Percentiles rank a stretch among this genome's conserved stretches.
Evolutionary conservation across 2,113 vertebrate genomes (phyloP).

Genomic region (Cyrtonyx montezumae): DNA sequence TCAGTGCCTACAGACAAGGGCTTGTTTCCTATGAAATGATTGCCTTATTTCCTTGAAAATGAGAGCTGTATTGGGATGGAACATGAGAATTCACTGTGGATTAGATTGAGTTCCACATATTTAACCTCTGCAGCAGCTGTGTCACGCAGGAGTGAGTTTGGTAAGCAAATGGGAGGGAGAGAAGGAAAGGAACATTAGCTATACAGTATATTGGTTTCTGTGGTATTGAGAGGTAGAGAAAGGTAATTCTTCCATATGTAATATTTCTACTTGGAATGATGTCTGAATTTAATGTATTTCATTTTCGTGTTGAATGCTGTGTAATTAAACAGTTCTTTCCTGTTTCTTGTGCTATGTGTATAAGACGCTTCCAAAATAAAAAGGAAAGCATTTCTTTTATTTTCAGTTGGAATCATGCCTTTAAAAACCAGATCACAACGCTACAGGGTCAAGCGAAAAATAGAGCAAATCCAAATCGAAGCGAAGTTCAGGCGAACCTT

Average conservation of each 20-base stretch:
- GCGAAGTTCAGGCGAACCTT: slow-evolving; percentile 97
- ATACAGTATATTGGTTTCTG: not conserved
- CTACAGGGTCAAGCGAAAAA: slow-evolving; percentile 99
- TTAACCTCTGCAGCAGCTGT: not conserved
- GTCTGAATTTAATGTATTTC: slow-evolving; percentile 15
- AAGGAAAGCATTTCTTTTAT: slow-evolving; percentile 47
- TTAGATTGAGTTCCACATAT: not conserved
- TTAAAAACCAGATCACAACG: slow-evolving; percentile 99
- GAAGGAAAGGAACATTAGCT: not conserved
- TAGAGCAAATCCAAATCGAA: slow-evolving; percentile 97
- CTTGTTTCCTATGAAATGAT: not conserved
- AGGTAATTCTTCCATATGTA: not conserved
- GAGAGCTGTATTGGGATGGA: not conserved
- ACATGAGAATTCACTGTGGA: not conserved
- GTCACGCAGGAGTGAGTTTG: not conserved
- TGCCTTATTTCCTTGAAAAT: not conserved
- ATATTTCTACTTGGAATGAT: not conserved
- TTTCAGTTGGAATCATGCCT: slow-evolving; percentile 98
- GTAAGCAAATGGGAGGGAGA: not conserved
- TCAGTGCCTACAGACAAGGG: not conserved
- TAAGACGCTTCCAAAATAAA: slow-evolving; percentile 63
- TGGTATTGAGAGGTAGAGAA: not conserved
- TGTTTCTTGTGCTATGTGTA: slow-evolving; percentile 41
- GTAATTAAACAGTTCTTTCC: slow-evolving; percentile 60
- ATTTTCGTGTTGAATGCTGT: slow-evolving; percentile 21